Evolutionary conservation across 2,888 invertebrate species (phyloP).

Genomic region (Branchipolynoe longqiensis): DNA sequence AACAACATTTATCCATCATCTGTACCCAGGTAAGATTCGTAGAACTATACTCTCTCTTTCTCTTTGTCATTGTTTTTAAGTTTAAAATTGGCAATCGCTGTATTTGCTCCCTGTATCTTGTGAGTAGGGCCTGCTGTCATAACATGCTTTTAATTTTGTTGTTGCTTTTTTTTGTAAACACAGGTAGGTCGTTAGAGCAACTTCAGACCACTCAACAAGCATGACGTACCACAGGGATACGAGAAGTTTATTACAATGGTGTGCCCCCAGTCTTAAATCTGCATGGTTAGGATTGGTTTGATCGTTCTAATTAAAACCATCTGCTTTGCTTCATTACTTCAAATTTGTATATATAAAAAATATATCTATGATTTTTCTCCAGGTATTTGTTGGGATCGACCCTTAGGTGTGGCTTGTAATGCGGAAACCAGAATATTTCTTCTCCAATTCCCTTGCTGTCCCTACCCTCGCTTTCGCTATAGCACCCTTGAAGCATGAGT

Average conservation of each 20-base stretch:
- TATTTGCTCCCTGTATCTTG: not conserved
- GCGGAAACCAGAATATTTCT: too few species aligned
- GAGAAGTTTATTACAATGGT: not conserved
- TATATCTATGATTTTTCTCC: too few species aligned
- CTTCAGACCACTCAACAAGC: not conserved
- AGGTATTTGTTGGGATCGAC: too few species aligned
- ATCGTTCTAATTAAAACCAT: not conserved
- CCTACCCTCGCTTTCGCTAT: too few species aligned
- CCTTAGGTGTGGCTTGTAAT: too few species aligned
- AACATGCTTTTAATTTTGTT: slow-evolving; percentile 1
- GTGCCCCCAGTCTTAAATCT: slow-evolving; percentile 2
- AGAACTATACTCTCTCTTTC: too few species aligned
- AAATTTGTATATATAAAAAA: too few species aligned
- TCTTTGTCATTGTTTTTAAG: too few species aligned
- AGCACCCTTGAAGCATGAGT: too few species aligned
- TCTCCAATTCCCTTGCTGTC: too few species aligned
- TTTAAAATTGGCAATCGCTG: not conserved
- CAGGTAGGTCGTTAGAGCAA: slow-evolving; percentile 25
- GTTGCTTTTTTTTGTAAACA: slow-evolving; percentile 34
- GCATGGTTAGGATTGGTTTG: not conserved
- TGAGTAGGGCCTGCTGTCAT: not conserved
- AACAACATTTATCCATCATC: too few species aligned
- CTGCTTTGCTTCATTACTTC: not conserved
- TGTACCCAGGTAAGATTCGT: too few species aligned
- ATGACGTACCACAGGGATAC: not conserved